Evolutionary conservation across 2,888 invertebrate species (phyloP).

Genomic region (Xylophagus ater): DNA sequence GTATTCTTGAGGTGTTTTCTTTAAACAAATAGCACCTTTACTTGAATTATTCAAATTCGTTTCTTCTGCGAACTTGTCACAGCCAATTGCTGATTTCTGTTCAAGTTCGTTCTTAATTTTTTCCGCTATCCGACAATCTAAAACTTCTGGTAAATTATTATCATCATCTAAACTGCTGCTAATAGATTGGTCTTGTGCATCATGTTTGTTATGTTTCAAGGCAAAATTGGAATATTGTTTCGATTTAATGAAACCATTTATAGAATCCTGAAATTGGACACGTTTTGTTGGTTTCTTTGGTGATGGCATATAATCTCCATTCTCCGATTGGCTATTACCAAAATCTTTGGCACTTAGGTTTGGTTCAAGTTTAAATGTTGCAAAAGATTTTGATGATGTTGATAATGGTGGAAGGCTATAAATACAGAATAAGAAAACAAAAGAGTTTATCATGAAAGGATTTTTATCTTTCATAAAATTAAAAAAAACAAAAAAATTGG

Average conservation of each 20-base stretch:
- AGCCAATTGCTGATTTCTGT: constrained; percentile 26
- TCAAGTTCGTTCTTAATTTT: constrained; percentile 39
- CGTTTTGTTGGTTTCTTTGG: constrained; percentile 31
- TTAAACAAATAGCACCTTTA: constrained; percentile 21
- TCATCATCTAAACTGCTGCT: constrained; percentile 22
- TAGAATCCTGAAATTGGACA: constrained; percentile 34
- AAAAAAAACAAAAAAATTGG: background rate
- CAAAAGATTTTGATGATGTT: constrained; percentile 35
- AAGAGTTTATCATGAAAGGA: no score
- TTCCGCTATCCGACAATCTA: constrained; percentile 39
- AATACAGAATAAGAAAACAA: constrained; percentile 2
- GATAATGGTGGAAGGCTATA: constrained; percentile 32
- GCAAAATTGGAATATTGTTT: constrained; percentile 26
- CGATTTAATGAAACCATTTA: constrained; percentile 28
- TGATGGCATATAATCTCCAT: constrained; percentile 17
- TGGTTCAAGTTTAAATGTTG: constrained; percentile 36
- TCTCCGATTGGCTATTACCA: constrained; percentile 25
- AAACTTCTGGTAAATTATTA: constrained; percentile 33
- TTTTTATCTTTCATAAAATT: no score
- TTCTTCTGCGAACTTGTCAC: constrained; percentile 16
- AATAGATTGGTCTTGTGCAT: constrained; percentile 25
- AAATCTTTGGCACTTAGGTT: constrained; percentile 37
- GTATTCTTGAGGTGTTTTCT: constrained; percentile 17
- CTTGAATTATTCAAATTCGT: constrained; percentile 1
- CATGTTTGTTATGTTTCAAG: constrained; percentile 28